These are phyloP conservation scores for Helicolenus hilgendorfi DNA, from an alignment of 2,797 vertebrate genomes.

Conservation along the genomic window DNA sequence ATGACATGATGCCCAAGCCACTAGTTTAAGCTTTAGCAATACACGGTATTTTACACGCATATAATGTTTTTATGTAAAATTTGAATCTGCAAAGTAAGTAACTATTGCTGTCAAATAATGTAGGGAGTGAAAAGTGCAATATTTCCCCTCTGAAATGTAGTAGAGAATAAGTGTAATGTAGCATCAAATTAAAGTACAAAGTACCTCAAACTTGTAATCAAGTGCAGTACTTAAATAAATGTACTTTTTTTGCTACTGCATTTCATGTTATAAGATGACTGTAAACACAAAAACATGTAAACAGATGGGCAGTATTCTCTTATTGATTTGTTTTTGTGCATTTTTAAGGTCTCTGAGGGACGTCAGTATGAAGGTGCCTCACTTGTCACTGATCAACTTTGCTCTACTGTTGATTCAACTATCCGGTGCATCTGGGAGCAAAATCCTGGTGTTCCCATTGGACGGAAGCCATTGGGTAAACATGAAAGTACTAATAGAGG, in stretches of 20 bases:
- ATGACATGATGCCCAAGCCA: not conserved
- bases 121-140: not conserved
- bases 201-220: not conserved
- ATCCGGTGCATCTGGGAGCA: conserved; percentile 37
- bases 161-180: not conserved
- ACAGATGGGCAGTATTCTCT: not conserved
- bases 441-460: conserved; percentile 80
- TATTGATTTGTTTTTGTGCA: conserved; percentile 28
- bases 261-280: not conserved
- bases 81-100: not conserved
- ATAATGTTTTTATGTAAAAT: not conserved
- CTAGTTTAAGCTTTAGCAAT: not conserved
- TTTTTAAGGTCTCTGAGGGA: conserved; percentile 35
- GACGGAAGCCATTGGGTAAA: conserved; percentile 88
- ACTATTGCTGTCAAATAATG: not conserved
- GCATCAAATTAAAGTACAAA: not conserved
- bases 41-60: not conserved
- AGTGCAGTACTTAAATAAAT: not conserved
- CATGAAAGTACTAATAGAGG: conserved; percentile 80
- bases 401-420: conserved; percentile 51
- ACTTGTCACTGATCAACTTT: conserved; percentile 32
- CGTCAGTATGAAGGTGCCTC: conserved; percentile 27
- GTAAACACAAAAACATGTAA: not conserved
- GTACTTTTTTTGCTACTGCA: not conserved
- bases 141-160: not conserved